Percentiles rank a stretch among this genome's conserved stretches.
Conservation (phyloP, 64 coral and sea anemone species). For the Actinia tenebrosa region DNA sequence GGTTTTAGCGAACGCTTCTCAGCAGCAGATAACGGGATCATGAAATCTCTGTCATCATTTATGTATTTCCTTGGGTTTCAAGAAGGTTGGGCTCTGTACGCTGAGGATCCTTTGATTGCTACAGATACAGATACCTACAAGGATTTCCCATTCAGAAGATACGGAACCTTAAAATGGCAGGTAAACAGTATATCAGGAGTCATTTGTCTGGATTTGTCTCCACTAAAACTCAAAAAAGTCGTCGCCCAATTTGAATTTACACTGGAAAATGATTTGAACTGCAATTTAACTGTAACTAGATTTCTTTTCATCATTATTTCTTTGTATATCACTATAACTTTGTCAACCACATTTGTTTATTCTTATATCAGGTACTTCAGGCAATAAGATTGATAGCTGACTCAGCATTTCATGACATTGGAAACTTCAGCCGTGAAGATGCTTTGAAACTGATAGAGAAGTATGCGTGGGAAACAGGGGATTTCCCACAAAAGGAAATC, state of each 20-base stretch:
- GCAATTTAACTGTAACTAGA: no score
- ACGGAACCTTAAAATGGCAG: conserved; percentile 49
- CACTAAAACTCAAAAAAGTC: no score
- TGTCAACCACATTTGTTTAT: background rate
- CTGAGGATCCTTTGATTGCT: conserved; percentile 47
- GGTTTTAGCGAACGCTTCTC: background rate
- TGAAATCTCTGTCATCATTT: conserved; percentile 12
- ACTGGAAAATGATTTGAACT: no score
- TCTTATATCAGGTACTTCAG: background rate
- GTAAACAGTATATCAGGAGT: background rate
- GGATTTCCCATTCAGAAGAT: conserved; percentile 18
- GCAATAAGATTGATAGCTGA: conserved; percentile 9
- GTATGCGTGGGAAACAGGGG: conserved; percentile 51
- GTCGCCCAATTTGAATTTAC: no score
- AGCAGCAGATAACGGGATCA: background rate
- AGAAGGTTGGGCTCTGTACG: conserved; percentile 52
- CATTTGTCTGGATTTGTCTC: no score
- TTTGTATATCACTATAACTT: background rate
- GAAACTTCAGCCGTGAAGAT: conserved; percentile 27
- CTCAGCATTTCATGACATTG: conserved; percentile 5
- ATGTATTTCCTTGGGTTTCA: conserved; percentile 35
- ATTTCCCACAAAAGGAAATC: conserved; percentile 55
- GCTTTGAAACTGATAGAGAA: conserved; percentile 35
- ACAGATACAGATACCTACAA: conserved; percentile 37
- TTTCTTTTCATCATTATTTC: no score